phyloP scores from a whole-genome alignment of 2,113 vertebrate species.

The Varanus komodoensis region DNA sequence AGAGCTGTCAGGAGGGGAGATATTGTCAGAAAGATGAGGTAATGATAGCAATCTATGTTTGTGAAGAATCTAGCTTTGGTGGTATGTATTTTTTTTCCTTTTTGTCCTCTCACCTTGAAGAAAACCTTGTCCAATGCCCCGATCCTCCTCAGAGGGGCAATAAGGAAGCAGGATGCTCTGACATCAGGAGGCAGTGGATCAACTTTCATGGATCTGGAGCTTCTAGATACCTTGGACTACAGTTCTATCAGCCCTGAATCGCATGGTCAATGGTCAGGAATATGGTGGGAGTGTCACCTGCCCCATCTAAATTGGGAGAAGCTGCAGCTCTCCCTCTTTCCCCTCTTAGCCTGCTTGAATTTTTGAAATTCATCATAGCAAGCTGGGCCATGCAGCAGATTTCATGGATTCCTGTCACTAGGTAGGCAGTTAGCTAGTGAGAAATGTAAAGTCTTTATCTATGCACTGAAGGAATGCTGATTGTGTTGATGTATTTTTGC shows the following conservation, averaged over 20 bases:
- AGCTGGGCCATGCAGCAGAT: background rate
- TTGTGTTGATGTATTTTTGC: constrained; percentile 3
- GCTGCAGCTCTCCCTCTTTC: background rate
- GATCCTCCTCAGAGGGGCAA: background rate
- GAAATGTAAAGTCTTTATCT: background rate
- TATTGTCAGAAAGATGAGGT: background rate
- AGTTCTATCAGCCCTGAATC: background rate
- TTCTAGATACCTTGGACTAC: background rate
- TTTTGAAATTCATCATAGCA: background rate
- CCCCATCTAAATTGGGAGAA: background rate
- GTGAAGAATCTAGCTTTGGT: background rate
- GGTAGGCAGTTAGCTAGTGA: background rate
- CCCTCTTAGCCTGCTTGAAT: background rate
- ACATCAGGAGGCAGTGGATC: background rate
- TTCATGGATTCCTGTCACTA: background rate
- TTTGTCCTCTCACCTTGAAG: background rate
- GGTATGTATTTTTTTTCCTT: background rate
- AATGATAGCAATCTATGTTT: background rate
- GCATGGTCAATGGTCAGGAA: background rate
- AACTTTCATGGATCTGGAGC: no score
- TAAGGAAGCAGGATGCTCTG: background rate
- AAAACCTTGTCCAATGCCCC: background rate
- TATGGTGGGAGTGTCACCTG: background rate
- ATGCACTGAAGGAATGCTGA: background rate
- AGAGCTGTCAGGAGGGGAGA: background rate